Evolutionary conservation across 35 echinoderm and acorn worm species (phyloP).

Genomic region (Acanthaster planci): DNA sequence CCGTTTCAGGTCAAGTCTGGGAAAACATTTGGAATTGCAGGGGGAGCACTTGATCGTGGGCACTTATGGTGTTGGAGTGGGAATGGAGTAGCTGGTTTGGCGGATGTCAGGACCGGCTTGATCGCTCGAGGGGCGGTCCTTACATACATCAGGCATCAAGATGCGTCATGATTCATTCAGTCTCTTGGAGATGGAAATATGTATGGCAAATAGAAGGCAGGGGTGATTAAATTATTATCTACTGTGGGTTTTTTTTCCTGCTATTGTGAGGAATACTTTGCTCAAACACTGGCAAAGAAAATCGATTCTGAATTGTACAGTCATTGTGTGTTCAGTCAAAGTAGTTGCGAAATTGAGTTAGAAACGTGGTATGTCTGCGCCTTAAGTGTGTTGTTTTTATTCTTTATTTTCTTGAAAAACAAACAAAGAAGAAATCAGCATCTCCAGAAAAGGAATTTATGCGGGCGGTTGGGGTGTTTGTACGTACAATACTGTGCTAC

Average conservation of each 20-base stretch:
- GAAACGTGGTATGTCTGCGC: too few relatives aligned
- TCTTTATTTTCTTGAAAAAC: too few relatives aligned
- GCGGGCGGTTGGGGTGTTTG: too few relatives aligned
- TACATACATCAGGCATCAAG: neutral
- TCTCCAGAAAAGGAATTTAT: too few relatives aligned
- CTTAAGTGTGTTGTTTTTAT: too few relatives aligned
- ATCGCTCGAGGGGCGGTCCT: neutral
- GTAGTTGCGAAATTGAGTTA: too few relatives aligned
- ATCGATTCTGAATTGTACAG: neutral
- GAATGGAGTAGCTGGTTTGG: neutral
- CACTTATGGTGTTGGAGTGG: neutral
- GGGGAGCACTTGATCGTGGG: neutral
- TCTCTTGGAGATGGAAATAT: neutral
- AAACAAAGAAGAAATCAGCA: too few relatives aligned
- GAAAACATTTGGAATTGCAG: neutral
- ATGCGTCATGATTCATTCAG: neutral
- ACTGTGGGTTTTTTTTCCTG: neutral
- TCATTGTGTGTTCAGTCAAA: neutral
- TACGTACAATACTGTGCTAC: too few relatives aligned
- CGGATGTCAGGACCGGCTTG: neutral
- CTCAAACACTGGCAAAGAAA: neutral
- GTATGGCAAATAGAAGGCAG: neutral
- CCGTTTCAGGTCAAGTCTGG: constrained; percentile 21
- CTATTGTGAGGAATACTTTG: neutral
- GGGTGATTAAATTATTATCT: neutral